A percentile compares a stretch with the other conserved stretches of the same genome.
phyloP scores from a whole-genome alignment of 2,797 vertebrate genomes.

The Pangasius larnaudii region DNA sequence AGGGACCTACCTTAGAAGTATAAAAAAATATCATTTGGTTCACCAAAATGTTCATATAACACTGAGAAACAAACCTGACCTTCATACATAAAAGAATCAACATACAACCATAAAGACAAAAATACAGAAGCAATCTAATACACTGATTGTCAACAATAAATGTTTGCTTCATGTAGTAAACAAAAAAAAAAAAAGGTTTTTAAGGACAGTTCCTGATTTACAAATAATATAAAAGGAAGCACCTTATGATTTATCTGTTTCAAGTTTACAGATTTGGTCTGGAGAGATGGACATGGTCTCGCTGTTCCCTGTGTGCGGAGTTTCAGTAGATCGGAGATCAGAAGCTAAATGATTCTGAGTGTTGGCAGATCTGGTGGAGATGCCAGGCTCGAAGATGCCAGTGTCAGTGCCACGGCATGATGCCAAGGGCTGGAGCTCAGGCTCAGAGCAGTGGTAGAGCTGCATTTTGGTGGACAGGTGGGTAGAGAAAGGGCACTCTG shows the following conservation, averaged over 20 bases:
- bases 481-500: conserved; percentile 86
- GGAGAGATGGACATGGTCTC: conserved; percentile 19
- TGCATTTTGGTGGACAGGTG: conserved; percentile 72
- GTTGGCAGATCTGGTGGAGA: conserved; percentile 8
- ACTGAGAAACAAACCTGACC: conserved; percentile 26
- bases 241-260: conserved; percentile 45
- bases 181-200: background rate
- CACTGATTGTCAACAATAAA: conserved; percentile 19
- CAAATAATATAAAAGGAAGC: conserved; percentile 32
- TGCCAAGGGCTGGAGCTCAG: conserved; percentile 42
- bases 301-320: conserved; percentile 10
- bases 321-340: background rate
- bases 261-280: conserved; percentile 34
- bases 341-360: conserved; percentile 20
- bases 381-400: conserved; percentile 21
- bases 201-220: conserved; percentile 29
- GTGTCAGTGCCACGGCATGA: conserved; percentile 43
- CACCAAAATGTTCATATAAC: conserved; percentile 28
- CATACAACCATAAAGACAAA: conserved; percentile 16
- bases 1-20: conserved; percentile 18
- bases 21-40: conserved; percentile 35
- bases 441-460: conserved; percentile 50
- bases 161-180: background rate
- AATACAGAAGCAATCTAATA: conserved; percentile 28
- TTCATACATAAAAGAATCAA: conserved; percentile 1